Evolutionary conservation across 1,140 invertebrate species (phyloP).

Genomic region (Drosophila bocki): DNA sequence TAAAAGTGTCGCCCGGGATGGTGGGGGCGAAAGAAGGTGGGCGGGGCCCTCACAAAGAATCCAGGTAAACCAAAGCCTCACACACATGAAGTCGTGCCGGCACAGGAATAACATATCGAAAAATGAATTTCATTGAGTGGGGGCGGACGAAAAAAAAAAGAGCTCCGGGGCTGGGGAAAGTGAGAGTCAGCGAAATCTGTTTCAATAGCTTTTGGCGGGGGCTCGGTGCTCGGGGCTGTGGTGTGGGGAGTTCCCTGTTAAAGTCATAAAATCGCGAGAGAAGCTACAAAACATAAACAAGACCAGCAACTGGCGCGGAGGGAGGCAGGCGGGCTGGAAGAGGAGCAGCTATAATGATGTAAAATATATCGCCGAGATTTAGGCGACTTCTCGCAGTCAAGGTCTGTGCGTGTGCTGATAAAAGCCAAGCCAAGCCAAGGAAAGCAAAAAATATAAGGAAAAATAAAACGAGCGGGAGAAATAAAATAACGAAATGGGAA

Average conservation of each 20-base stretch:
- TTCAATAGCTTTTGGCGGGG: conserved; percentile 57
- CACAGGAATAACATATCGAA: conserved; percentile 78
- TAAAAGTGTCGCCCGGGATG: conserved; percentile 65
- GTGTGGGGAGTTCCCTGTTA: conserved; percentile 30
- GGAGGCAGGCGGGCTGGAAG: conserved; percentile 7
- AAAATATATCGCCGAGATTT: conserved; percentile 82
- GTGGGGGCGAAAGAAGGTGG: conserved; percentile 4
- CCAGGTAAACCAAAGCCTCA: conserved; percentile 65
- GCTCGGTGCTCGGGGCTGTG: neutral
- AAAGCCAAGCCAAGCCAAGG: conserved; percentile 40
- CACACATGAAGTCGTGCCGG: conserved; percentile 36
- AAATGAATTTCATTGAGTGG: conserved; percentile 76
- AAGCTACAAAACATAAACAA: conserved; percentile 77
- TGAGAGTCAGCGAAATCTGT: conserved; percentile 79
- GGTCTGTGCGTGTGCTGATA: conserved; percentile 78
- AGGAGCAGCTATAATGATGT: conserved; percentile 75
- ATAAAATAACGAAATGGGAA: conserved; percentile 35
- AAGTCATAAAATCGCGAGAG: conserved; percentile 80
- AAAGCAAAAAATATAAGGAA: conserved; percentile 13
- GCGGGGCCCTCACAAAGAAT: conserved; percentile 27
- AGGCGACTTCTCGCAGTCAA: conserved; percentile 52
- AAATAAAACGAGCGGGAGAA: conserved; percentile 27
- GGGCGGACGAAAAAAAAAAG: neutral
- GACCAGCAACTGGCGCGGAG: conserved; percentile 7
- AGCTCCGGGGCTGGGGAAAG: conserved; percentile 33